A percentile compares a stretch with the other conserved stretches of the same genome.
These are phyloP conservation scores for Gortyna flavago DNA, from an alignment of 2,888 invertebrate species.

Conservation along the genomic window DNA sequence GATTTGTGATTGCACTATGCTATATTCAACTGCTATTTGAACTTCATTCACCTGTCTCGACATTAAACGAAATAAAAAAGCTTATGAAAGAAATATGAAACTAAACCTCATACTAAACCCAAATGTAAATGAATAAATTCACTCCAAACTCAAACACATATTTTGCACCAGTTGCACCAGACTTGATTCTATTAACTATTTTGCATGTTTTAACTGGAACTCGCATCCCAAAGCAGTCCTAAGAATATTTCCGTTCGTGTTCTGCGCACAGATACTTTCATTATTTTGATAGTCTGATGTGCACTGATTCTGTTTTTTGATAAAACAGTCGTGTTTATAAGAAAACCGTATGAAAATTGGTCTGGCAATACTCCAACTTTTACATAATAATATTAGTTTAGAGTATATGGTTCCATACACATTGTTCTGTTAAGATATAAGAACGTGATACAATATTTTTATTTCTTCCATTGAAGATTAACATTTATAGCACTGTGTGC, in stretches of 20 bases:
- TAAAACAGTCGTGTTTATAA: slow-evolving; percentile 50
- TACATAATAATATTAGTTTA: slow-evolving; percentile 7
- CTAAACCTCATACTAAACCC: neutral
- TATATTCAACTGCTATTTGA: too few relatives aligned
- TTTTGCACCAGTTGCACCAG: neutral
- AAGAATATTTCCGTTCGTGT: slow-evolving; percentile 36
- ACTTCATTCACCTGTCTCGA: too few relatives aligned
- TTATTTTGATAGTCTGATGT: slow-evolving; percentile 38
- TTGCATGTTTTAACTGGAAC: slow-evolving; percentile 18
- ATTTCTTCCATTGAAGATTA: neutral
- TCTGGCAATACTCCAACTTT: slow-evolving; percentile 55
- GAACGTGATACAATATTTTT: neutral
- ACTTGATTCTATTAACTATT: slow-evolving; percentile 36
- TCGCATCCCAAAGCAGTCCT: slow-evolving; percentile 24
- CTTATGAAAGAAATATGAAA: neutral
- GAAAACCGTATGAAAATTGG: slow-evolving; percentile 51
- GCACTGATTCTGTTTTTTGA: slow-evolving; percentile 48
- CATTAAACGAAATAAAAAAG: too few relatives aligned
- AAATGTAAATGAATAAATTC: slow-evolving; percentile 18
- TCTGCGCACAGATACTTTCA: slow-evolving; percentile 51
- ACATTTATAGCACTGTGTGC: neutral
- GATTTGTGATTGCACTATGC: too few relatives aligned
- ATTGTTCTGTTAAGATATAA: neutral
- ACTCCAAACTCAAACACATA: neutral
- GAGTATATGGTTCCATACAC: neutral